Evolutionary conservation across 1,140 invertebrate genomes (phyloP), one percentile per base, ranked within the genome.

Genomic region (Zaprionus camerounensis): DNA sequence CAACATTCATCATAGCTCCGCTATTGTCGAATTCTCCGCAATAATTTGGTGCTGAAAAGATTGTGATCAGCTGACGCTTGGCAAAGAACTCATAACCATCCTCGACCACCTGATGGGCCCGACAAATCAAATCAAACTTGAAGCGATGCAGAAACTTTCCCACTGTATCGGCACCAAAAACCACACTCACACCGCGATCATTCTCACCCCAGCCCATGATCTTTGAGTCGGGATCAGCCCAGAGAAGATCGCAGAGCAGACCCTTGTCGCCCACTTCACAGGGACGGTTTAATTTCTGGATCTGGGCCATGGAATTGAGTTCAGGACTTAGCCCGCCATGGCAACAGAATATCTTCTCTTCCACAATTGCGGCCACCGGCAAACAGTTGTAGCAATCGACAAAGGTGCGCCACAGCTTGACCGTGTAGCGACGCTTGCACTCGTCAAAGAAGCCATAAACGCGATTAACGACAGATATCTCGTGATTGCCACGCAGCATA

Each of bases 71-170:
- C 91, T 99, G 98, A 77, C 98, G 94, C 93, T 99, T 99, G 2
- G 98, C 98, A 93, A 99, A 99, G 93, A 99, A 99, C 93, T 99
- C 98, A 93, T 99, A 99, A 5, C 98, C 98, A 94, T 99, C 98
- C 94, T 99, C 98, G 3, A 99, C 98, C 5, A 99, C 98, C 94
- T 99, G 98, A 94, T 99, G 98, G 44, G 98, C 98, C 82, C 98
- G 95, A 92, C 98, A 99, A 91, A 99, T 98, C 78, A 99, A 94
- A 94, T 99, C 98, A 93, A 99, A 96, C 91, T 98, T 97, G 93
- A 99, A 98, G 92, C 97, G 96, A 92, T 97, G 97, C 69, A 99
- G 93, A 94, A 99, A 99, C 93, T 98, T 98, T 70, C 96, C 96
- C 2, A 98, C 97, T 75, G 98, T 96, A 92, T 98, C 97, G 9